Evolutionary conservation across 2,113 vertebrate genomes (phyloP).

Genomic region (Istiophorus platypterus): DNA sequence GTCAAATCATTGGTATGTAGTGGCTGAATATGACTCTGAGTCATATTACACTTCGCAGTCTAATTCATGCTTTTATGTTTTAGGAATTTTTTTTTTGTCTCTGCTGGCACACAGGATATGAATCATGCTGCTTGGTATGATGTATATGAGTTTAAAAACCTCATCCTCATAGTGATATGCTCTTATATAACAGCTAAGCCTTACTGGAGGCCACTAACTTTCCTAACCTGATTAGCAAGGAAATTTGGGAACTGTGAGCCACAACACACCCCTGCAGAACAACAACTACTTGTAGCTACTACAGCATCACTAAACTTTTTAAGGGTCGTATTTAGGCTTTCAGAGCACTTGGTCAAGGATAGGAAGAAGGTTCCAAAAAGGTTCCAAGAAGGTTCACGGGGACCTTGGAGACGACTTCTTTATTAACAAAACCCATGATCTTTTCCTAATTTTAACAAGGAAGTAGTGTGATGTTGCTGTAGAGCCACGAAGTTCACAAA

Average conservation of each 20-base stretch:
- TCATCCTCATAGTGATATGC: slow-evolving; percentile 31
- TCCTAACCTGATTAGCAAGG: slow-evolving; percentile 56
- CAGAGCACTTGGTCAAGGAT: too few relatives aligned
- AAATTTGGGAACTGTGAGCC: slow-evolving; percentile 39
- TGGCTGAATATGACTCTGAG: slow-evolving; percentile 45
- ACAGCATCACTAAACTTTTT: too few relatives aligned
- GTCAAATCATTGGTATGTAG: slow-evolving; percentile 16
- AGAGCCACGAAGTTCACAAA: too few relatives aligned
- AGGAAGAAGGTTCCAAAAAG: too few relatives aligned
- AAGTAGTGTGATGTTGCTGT: too few relatives aligned
- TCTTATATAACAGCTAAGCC: slow-evolving; percentile 43
- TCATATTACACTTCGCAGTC: too few relatives aligned
- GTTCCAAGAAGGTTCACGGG: too few relatives aligned
- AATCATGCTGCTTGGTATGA: neutral
- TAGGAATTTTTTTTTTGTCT: slow-evolving; percentile 35
- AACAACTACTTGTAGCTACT: too few relatives aligned
- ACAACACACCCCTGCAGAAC: neutral
- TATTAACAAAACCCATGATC: too few relatives aligned
- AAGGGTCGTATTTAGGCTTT: too few relatives aligned
- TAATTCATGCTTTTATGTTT: slow-evolving; percentile 37
- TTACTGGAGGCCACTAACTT: slow-evolving; percentile 33
- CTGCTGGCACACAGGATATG: neutral
- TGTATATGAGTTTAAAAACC: slow-evolving; percentile 65
- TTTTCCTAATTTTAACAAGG: too few relatives aligned
- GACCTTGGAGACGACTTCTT: too few relatives aligned